These are phyloP conservation scores for Tinea semifulvella DNA, from an alignment of 2,888 invertebrate genomes.

Conservation along the genomic window DNA sequence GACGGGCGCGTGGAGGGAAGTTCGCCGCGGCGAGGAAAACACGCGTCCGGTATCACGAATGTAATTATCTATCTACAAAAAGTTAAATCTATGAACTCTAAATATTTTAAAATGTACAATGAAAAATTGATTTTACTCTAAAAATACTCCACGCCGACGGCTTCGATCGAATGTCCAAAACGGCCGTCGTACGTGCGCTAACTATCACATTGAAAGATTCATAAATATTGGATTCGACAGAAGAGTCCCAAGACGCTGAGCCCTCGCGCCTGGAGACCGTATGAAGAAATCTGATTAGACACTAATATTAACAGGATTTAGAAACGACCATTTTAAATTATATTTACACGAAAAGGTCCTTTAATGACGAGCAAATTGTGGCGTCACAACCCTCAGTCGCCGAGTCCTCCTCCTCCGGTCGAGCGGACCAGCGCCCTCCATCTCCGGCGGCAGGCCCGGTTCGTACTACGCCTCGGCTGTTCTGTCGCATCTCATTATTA, in stretches of 20 bases:
- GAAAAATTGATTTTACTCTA: constrained; percentile 65
- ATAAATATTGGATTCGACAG: constrained; percentile 36
- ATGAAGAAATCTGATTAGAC: constrained; percentile 3
- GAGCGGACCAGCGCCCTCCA: constrained; percentile 67
- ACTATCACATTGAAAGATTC: constrained; percentile 65
- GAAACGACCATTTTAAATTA: too few relatives aligned
- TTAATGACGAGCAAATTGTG: constrained; percentile 82
- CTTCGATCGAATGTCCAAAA: constrained; percentile 52
- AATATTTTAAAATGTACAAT: constrained; percentile 63
- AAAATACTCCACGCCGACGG: constrained; percentile 52
- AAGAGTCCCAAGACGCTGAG: constrained; percentile 21
- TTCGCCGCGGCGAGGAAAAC: constrained; percentile 43
- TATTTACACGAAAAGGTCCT: constrained; percentile 84
- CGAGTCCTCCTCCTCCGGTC: constrained; percentile 73
- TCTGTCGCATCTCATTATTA: constrained; percentile 27
- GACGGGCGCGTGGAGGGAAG: constrained; percentile 40
- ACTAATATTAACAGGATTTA: too few relatives aligned
- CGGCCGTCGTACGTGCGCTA: constrained; percentile 52
- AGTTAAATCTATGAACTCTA: constrained; percentile 56
- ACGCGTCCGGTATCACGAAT: constrained; percentile 53
- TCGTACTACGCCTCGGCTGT: constrained; percentile 41
- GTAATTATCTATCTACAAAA: constrained; percentile 63
- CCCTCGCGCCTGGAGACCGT: constrained; percentile 27
- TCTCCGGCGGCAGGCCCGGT: constrained; percentile 31
- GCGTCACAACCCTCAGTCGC: constrained; percentile 78